Evolutionary conservation across 2,888 invertebrate species (phyloP).

Genomic region (Vanessa cardui): DNA sequence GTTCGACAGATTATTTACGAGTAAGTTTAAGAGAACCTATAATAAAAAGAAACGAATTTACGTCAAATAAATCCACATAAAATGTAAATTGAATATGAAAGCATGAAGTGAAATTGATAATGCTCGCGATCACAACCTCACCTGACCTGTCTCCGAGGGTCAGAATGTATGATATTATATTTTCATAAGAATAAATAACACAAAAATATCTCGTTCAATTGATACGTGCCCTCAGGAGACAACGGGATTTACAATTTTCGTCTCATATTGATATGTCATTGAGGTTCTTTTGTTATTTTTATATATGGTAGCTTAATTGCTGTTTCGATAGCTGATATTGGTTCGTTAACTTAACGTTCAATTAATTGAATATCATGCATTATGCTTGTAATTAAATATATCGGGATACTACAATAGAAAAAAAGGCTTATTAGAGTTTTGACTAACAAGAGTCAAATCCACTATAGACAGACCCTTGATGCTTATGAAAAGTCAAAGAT

Average conservation of each 20-base stretch:
- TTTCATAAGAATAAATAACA: constrained; percentile 30
- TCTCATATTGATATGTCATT: not conserved
- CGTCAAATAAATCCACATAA: constrained; percentile 9
- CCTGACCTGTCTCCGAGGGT: constrained; percentile 31
- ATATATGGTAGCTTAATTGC: too few relatives aligned
- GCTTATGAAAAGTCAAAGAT: too few relatives aligned
- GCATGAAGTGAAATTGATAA: constrained; percentile 28
- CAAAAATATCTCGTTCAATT: constrained; percentile 28
- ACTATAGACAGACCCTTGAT: too few relatives aligned
- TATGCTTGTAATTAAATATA: too few relatives aligned
- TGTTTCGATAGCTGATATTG: too few relatives aligned
- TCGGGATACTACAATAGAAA: too few relatives aligned
- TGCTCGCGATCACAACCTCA: constrained; percentile 14
- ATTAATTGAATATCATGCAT: too few relatives aligned
- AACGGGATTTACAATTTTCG: constrained; percentile 18
- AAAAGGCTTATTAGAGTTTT: too few relatives aligned
- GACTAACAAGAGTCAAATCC: too few relatives aligned
- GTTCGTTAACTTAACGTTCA: too few relatives aligned
- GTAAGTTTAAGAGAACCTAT: not conserved
- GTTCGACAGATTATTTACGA: too few relatives aligned
- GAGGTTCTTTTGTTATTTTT: not conserved
- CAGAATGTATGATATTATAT: constrained; percentile 29
- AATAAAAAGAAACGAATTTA: not conserved
- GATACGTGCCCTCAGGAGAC: constrained; percentile 22
- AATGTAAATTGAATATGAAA: constrained; percentile 15